phyloP scores from a whole-genome alignment of 2,888 invertebrate species.

The Troides oblongomaculatus region DNA sequence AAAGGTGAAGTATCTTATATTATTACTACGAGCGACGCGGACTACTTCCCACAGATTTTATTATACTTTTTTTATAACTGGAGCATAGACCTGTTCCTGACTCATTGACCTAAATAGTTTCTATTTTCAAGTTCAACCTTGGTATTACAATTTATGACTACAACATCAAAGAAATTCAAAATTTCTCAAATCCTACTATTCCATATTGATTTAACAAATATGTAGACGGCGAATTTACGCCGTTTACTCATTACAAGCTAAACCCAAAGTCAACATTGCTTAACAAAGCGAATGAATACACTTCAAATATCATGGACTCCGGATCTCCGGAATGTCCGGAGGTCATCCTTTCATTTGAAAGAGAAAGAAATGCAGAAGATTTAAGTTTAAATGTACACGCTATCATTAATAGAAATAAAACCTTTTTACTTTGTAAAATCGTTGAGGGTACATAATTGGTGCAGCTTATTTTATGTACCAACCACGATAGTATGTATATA shows the following conservation, averaged over 20 bases:
- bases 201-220: slow-evolving; percentile 65
- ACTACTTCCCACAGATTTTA: slow-evolving; percentile 67
- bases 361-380: not conserved
- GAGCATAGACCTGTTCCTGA: slow-evolving; percentile 60
- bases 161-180: not conserved
- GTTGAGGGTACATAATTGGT: not conserved
- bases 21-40: slow-evolving; percentile 50
- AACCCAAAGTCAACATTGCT: slow-evolving; percentile 53
- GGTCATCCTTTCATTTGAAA: not conserved
- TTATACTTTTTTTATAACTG: slow-evolving; percentile 49
- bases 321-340: not conserved
- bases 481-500: not conserved
- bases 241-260: slow-evolving; percentile 32
- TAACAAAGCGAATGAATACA: slow-evolving; percentile 49
- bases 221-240: slow-evolving; percentile 48
- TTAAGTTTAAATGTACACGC: not conserved
- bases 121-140: slow-evolving; percentile 32
- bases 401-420: not conserved
- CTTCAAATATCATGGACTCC: slow-evolving; percentile 6
- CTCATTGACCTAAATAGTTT: slow-evolving; percentile 44
- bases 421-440: not conserved
- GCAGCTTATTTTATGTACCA: not conserved
- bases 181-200: not conserved
- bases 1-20: slow-evolving; percentile 53
- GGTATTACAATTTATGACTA: slow-evolving; percentile 16